Percentiles rank a stretch among this genome's conserved stretches.
Evolutionary conservation across 1,140 invertebrate species (phyloP).

Genomic region (Pachyrhynchus sulphureomaculatus): DNA sequence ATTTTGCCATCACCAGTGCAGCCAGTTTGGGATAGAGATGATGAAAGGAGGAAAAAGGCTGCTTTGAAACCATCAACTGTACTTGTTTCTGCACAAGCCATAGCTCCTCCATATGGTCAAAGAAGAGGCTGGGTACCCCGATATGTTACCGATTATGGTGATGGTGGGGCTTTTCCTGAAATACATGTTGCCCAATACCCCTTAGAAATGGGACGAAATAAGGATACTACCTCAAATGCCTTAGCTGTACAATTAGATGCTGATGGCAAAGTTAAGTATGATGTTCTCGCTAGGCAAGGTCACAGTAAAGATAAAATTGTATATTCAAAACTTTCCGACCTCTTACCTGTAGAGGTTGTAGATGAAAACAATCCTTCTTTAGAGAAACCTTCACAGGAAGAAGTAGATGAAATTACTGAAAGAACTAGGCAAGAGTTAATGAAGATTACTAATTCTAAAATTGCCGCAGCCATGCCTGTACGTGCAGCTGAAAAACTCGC

Average conservation of each 20-base stretch:
- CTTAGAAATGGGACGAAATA: conserved; percentile 78
- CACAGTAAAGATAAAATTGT: conserved; percentile 97
- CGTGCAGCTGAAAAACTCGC: conserved; percentile 82
- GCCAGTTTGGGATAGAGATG: conserved; percentile 83
- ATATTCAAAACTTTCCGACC: conserved; percentile 92
- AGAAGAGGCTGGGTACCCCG: conserved; percentile 93
- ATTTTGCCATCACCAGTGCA: conserved; percentile 82
- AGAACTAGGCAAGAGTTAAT: conserved; percentile 80
- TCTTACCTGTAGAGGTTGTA: conserved; percentile 90
- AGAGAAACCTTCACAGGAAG: conserved; percentile 83
- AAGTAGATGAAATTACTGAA: conserved; percentile 84
- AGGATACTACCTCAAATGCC: conserved; percentile 82
- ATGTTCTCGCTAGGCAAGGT: conserved; percentile 91
- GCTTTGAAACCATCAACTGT: conserved; percentile 63
- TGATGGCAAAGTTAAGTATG: conserved; percentile 95
- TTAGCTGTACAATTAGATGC: conserved; percentile 92
- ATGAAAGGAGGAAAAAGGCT: conserved; percentile 69
- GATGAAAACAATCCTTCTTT: conserved; percentile 88
- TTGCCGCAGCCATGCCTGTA: conserved; percentile 92
- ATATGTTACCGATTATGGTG: conserved; percentile 79
- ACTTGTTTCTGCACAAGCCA: conserved; percentile 77
- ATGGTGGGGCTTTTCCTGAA: conserved; percentile 99
- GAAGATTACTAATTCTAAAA: conserved; percentile 85
- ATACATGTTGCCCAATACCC: conserved; percentile 97
- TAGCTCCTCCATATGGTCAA: conserved; percentile 95